A percentile compares a stretch with the other conserved stretches of the same genome.
phyloP scores from a whole-genome alignment of 2,888 invertebrate species.

The Napeogenes inachia region DNA sequence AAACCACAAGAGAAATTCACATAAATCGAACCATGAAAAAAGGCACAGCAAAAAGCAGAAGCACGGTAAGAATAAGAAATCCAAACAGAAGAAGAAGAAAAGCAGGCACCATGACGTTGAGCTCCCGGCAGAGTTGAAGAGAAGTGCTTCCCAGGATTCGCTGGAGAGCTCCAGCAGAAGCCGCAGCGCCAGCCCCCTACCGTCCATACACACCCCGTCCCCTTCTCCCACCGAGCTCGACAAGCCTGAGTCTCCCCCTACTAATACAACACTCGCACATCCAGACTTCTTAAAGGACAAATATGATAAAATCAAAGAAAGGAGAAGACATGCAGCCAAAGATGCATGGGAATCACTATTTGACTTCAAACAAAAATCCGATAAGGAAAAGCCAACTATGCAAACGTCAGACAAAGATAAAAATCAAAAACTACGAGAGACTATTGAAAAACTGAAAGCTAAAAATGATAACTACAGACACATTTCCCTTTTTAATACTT shows the following conservation, averaged over 20 bases:
- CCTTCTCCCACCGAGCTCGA: slow-evolving; percentile 59
- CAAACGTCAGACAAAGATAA: slow-evolving; percentile 67
- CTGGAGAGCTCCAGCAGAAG: slow-evolving; percentile 64
- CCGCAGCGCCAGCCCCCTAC: slow-evolving; percentile 66
- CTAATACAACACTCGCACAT: slow-evolving; percentile 45
- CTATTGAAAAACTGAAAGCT: slow-evolving; percentile 81
- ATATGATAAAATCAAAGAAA: slow-evolving; percentile 79
- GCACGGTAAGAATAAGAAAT: slow-evolving; percentile 62
- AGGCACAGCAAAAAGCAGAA: slow-evolving; percentile 60
- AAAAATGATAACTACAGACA: slow-evolving; percentile 78
- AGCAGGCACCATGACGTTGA: slow-evolving; percentile 54
- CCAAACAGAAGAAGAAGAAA: slow-evolving; percentile 70
- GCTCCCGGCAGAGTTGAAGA: slow-evolving; percentile 40
- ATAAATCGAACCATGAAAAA: slow-evolving; percentile 51
- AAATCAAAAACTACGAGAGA: slow-evolving; percentile 73
- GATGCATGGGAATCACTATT: slow-evolving; percentile 70
- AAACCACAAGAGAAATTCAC: slow-evolving; percentile 59
- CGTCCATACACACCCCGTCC: slow-evolving; percentile 65
- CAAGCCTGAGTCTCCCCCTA: slow-evolving; percentile 20
- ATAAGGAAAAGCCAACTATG: slow-evolving; percentile 59
- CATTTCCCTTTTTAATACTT: slow-evolving; percentile 49
- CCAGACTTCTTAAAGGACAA: slow-evolving; percentile 75
- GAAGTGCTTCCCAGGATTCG: slow-evolving; percentile 53
- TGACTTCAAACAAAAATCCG: slow-evolving; percentile 63
- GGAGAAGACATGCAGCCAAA: slow-evolving; percentile 73